Percentiles rank a stretch among this genome's conserved stretches.
These are phyloP conservation scores for Fulmarus glacialis DNA, from an alignment of 2,113 vertebrate species.

Conservation along the genomic window DNA sequence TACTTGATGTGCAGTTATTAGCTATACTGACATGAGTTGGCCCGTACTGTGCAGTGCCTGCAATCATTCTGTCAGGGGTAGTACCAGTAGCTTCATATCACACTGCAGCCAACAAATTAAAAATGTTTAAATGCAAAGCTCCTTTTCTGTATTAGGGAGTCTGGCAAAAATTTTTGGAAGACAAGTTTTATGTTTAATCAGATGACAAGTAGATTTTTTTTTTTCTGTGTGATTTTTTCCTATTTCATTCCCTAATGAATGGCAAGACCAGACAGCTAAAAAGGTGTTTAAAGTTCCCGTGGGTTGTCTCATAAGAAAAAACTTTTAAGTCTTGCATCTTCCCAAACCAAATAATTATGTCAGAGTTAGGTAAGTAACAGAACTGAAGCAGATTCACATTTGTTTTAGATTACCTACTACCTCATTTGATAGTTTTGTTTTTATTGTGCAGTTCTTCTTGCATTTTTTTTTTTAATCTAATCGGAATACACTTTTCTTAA, in stretches of 20 bases:
- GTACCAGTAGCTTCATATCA: not conserved
- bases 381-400: not conserved
- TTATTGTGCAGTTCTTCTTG: not conserved
- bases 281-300: not conserved
- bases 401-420: not conserved
- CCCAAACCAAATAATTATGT: not conserved
- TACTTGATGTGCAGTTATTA: not conserved
- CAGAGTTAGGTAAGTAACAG: not conserved
- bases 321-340: not conserved
- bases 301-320: not conserved
- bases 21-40: not conserved
- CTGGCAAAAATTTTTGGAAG: not conserved
- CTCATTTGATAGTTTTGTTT: not conserved
- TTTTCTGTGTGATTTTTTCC: not conserved
- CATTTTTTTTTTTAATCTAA: not conserved
- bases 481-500: not conserved
- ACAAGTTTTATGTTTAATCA: not conserved
- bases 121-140: not conserved
- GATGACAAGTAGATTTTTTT: not conserved
- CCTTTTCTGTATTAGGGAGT: not conserved
- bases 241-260: not conserved
- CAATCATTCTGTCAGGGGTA: too few relatives aligned
- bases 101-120: not conserved
- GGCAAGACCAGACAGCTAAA: not conserved
- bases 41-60: accelerated